A percentile compares a stretch with the other conserved stretches of the same genome.
Conservation (phyloP, 2,113 vertebrate species). For the Speoplatyrhinus poulsoni region DNA sequence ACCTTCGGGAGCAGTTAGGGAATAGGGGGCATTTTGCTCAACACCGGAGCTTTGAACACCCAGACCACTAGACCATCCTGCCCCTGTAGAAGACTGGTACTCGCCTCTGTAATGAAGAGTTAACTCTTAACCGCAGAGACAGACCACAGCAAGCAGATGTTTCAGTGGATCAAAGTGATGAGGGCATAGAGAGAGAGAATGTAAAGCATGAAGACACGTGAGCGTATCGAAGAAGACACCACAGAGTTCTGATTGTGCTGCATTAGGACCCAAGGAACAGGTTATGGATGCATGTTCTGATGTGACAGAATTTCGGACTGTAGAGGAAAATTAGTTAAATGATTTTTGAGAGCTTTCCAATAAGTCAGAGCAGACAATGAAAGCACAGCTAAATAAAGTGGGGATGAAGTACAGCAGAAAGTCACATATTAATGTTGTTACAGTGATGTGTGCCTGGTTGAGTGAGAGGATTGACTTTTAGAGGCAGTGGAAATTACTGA, state of each 20-base stretch:
- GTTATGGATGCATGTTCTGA: not conserved
- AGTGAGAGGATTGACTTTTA: not conserved
- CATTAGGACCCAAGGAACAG: not conserved
- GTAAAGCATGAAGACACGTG: not conserved
- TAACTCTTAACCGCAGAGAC: not conserved
- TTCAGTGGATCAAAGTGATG: constrained; percentile 1
- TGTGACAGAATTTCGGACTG: constrained; percentile 13
- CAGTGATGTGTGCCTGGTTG: not conserved
- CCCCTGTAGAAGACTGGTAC: not conserved
- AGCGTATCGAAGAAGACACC: constrained; percentile 49
- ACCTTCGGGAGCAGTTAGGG: too few species aligned
- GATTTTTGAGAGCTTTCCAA: not conserved
- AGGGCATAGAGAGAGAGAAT: not conserved
- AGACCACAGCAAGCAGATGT: not conserved
- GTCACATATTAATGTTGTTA: constrained; percentile 1
- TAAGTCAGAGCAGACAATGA: constrained; percentile 13
- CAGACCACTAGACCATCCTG: too few species aligned
- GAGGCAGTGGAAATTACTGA: not conserved
- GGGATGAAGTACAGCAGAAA: not conserved
- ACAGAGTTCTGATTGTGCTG: too few species aligned
- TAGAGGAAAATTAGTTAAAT: not conserved
- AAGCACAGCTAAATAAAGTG: constrained; percentile 20
- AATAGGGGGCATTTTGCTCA: too few species aligned
- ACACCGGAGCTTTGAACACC: too few species aligned
- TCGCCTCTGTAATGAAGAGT: constrained; percentile 9